A percentile compares a stretch with the other conserved stretches of the same genome.
phyloP scores from a whole-genome alignment of 2,888 invertebrate species.

The Diploptera punctata region DNA sequence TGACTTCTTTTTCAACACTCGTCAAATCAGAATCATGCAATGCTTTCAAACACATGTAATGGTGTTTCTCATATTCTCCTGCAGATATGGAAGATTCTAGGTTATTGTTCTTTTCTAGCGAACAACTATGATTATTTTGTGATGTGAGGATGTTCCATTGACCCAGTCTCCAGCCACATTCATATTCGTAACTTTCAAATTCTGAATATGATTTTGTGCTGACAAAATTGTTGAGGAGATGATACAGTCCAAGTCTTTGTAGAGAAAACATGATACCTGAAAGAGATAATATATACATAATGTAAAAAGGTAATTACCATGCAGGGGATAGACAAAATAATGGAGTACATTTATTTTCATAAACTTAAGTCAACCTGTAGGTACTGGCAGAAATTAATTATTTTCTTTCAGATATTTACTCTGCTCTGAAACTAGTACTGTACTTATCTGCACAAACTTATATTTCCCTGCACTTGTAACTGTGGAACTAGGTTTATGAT shows the following conservation, averaged over 20 bases:
- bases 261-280: constrained; percentile 55
- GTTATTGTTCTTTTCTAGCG: background rate
- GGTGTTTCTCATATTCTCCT: constrained; percentile 47
- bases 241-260: constrained; percentile 64
- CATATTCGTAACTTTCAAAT: constrained; percentile 65
- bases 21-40: constrained; percentile 60
- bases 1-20: constrained; percentile 61
- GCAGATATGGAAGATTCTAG: constrained; percentile 31
- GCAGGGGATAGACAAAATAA: too few species aligned
- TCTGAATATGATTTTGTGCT: constrained; percentile 44
- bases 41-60: constrained; percentile 64
- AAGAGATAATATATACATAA: too few species aligned
- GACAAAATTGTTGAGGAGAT: constrained; percentile 57
- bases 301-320: too few species aligned
- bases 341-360: too few species aligned
- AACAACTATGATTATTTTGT: background rate
- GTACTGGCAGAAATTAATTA: too few species aligned
- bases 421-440: too few species aligned
- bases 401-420: too few species aligned
- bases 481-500: too few species aligned
- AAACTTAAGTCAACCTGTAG: too few species aligned
- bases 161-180: constrained; percentile 79
- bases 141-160: constrained; percentile 59
- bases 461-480: too few species aligned
- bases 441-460: too few species aligned